Percentiles rank a stretch among this genome's conserved stretches.
Conservation (phyloP, 2,113 vertebrate species). For the Xiphias gladius region DNA sequence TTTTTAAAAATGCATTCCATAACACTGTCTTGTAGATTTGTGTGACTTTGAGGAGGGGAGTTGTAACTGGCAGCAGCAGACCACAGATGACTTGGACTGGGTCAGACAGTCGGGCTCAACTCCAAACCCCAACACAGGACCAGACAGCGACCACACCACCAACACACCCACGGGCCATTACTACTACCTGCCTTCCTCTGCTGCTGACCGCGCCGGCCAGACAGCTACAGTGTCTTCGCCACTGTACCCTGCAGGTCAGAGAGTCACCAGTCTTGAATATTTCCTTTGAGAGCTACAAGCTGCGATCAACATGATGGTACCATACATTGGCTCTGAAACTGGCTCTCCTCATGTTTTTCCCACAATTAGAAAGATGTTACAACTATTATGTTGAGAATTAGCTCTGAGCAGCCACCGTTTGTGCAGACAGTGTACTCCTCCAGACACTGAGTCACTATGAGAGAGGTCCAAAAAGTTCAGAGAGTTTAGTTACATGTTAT, state of each 20-base stretch:
- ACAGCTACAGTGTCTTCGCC: constrained; percentile 78
- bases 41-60: constrained; percentile 84
- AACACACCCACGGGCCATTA: constrained; percentile 77
- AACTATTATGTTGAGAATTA: not conserved
- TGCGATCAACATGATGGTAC: not conserved
- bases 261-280: not conserved
- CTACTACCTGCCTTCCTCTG: constrained; percentile 72
- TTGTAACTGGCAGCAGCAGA: constrained; percentile 80
- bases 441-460: not conserved
- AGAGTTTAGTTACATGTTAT: not conserved
- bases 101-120: constrained; percentile 68
- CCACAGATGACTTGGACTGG: constrained; percentile 75
- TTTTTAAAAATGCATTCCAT: not conserved
- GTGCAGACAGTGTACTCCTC: too few species aligned
- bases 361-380: not conserved
- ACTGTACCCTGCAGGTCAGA: constrained; percentile 76
- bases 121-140: constrained; percentile 69
- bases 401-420: not conserved
- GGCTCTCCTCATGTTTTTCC: not conserved
- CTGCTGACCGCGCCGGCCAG: constrained; percentile 50
- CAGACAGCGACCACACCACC: constrained; percentile 82
- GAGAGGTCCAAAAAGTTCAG: not conserved
- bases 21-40: constrained; percentile 59
- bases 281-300: not conserved
- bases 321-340: not conserved